Conservation (phyloP, 2,888 invertebrate species). For the Drosophila incognita region DNA sequence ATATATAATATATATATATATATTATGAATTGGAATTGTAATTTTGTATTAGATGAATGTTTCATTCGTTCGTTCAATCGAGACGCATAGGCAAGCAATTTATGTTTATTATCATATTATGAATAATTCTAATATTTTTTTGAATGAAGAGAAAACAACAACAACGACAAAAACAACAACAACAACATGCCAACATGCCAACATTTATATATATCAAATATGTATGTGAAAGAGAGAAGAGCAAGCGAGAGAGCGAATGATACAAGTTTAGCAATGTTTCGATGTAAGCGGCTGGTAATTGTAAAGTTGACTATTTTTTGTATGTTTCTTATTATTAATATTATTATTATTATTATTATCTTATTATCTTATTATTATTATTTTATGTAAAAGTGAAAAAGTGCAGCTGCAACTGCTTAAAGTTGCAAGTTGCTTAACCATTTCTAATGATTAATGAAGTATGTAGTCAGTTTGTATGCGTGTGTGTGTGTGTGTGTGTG, state of each 20-base stretch:
- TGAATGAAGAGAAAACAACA: background rate
- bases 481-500: conserved; percentile 11
- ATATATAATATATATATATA: conserved; percentile 8
- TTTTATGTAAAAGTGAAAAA: conserved; percentile 45
- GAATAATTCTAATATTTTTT: conserved; percentile 23
- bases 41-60: conserved; percentile 56
- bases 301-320: conserved; percentile 47
- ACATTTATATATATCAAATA: conserved; percentile 21
- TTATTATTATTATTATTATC: conserved; percentile 12
- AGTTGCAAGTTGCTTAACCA: conserved; percentile 16
- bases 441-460: conserved; percentile 10
- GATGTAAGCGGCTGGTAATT: conserved; percentile 45
- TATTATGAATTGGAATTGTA: conserved; percentile 36
- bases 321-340: conserved; percentile 47
- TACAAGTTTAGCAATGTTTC: conserved; percentile 34
- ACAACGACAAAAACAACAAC: background rate
- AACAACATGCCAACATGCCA: conserved; percentile 17
- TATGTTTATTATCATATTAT: conserved; percentile 29
- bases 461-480: conserved; percentile 23
- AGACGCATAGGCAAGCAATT: conserved; percentile 27
- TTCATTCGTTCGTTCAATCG: conserved; percentile 35
- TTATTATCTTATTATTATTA: conserved; percentile 41
- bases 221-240: conserved; percentile 22
- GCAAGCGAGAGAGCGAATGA: conserved; percentile 8
- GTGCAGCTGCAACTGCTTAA: conserved; percentile 20